Conservation (phyloP, 2,113 vertebrate species). For the Lutjanus erythropterus region DNA sequence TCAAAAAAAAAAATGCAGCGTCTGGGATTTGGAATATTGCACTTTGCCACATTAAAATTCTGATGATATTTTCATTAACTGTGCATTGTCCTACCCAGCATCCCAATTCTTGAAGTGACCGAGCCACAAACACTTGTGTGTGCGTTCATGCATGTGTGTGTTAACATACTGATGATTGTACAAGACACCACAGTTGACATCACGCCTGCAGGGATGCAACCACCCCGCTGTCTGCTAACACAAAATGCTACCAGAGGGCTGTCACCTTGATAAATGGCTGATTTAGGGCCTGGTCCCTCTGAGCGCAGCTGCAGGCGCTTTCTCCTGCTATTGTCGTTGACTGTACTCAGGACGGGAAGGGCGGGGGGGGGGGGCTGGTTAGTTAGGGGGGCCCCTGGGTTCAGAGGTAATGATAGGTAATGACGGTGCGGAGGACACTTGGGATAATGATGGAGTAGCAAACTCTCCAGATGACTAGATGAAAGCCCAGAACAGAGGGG, state of each 20-base stretch:
- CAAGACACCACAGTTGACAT: conserved; percentile 38
- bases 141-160: neutral
- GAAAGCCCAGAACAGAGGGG: conserved; percentile 72
- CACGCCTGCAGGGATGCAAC: conserved; percentile 51
- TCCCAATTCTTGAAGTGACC: neutral
- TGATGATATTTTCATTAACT: too few species aligned
- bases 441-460: conserved; percentile 78
- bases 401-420: conserved; percentile 81
- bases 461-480: conserved; percentile 81
- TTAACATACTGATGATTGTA: conserved; percentile 28
- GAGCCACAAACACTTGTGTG: neutral
- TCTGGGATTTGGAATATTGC: too few species aligned
- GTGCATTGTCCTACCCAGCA: too few species aligned
- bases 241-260: conserved; percentile 58
- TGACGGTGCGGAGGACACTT: conserved; percentile 77
- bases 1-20: too few species aligned
- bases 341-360: conserved; percentile 46
- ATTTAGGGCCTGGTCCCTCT: conserved; percentile 43
- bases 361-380: conserved; percentile 22
- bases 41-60: too few species aligned
- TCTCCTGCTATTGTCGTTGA: conserved; percentile 75
- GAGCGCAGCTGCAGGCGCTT: conserved; percentile 66
- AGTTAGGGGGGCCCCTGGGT: conserved; percentile 56
- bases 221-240: conserved; percentile 52
- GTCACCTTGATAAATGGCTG: conserved; percentile 67